phyloP scores from a whole-genome alignment of 2,113 vertebrate species.

The Pseudolaguvia tuberculata region DNA sequence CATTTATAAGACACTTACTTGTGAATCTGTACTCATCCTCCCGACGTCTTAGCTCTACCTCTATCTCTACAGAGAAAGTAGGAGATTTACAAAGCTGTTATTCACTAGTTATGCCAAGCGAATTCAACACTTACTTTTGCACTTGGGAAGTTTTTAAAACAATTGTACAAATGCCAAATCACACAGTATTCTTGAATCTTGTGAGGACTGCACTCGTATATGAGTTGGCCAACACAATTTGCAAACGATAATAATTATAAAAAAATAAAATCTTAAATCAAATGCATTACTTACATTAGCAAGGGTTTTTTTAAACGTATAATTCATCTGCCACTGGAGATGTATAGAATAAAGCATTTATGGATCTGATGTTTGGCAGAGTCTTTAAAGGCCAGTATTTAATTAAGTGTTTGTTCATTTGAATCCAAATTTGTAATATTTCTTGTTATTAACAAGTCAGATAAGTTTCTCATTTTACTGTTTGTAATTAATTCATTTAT shows the following conservation, averaged over 20 bases:
- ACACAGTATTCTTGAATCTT: conserved; percentile 8
- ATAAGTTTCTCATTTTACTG: too few species aligned
- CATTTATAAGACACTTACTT: conserved; percentile 76
- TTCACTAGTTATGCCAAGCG: background rate
- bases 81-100: conserved; percentile 64
- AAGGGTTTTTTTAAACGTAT: background rate
- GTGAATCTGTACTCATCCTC: conserved; percentile 93
- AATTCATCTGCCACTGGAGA: too few species aligned
- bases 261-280: background rate
- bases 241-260: background rate
- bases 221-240: background rate
- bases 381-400: too few species aligned
- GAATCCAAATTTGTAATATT: too few species aligned
- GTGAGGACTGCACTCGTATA: too few species aligned
- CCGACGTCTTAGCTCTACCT: conserved; percentile 89
- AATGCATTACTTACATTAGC: background rate
- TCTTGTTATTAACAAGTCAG: too few species aligned
- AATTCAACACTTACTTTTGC: background rate
- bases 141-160: background rate
- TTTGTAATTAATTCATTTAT: too few species aligned
- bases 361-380: too few species aligned
- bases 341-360: too few species aligned
- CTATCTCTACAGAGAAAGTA: conserved; percentile 83
- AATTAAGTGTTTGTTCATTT: too few species aligned
- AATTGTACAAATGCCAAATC: conserved; percentile 56